Conservation (phyloP, 2,888 invertebrate genomes). For the Cantharis rufa region DNA sequence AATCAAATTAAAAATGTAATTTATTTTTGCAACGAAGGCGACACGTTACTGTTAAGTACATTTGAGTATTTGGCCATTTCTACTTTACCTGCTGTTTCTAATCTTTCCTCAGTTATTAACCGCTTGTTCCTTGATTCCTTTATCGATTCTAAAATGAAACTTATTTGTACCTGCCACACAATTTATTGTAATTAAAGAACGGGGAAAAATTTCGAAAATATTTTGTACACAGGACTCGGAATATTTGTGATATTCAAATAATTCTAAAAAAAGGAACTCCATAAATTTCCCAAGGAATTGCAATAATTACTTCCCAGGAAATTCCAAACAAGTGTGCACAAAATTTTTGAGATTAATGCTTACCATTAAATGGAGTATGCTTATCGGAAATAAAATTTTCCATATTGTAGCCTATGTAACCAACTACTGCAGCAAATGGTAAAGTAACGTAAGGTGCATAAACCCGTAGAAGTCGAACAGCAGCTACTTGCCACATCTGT, state of each 20-base stretch:
- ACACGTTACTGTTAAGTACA: slow-evolving; percentile 68
- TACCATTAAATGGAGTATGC: slow-evolving; percentile 76
- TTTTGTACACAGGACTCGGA: too few relatives aligned
- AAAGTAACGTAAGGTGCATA: slow-evolving; percentile 81
- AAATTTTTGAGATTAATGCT: slow-evolving; percentile 40
- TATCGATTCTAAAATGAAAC: slow-evolving; percentile 64
- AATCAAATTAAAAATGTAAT: neutral
- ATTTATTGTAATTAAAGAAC: neutral
- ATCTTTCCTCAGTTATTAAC: slow-evolving; percentile 61
- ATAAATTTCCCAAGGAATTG: too few relatives aligned
- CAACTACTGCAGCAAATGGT: slow-evolving; percentile 81
- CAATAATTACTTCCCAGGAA: too few relatives aligned
- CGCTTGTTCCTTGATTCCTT: slow-evolving; percentile 76
- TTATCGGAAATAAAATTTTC: slow-evolving; percentile 74
- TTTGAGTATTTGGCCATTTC: slow-evolving; percentile 70
- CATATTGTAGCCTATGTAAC: slow-evolving; percentile 84
- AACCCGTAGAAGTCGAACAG: slow-evolving; percentile 66
- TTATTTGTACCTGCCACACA: neutral
- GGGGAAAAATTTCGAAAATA: too few relatives aligned
- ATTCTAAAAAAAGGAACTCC: too few relatives aligned
- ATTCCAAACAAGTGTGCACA: too few relatives aligned
- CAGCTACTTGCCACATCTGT: slow-evolving; percentile 74
- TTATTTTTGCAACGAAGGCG: slow-evolving; percentile 65
- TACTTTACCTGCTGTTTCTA: slow-evolving; percentile 65
- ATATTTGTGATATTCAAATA: too few relatives aligned